Evolutionary conservation across 2,888 invertebrate species (phyloP).

Genomic region (Phymatocera aterrima): DNA sequence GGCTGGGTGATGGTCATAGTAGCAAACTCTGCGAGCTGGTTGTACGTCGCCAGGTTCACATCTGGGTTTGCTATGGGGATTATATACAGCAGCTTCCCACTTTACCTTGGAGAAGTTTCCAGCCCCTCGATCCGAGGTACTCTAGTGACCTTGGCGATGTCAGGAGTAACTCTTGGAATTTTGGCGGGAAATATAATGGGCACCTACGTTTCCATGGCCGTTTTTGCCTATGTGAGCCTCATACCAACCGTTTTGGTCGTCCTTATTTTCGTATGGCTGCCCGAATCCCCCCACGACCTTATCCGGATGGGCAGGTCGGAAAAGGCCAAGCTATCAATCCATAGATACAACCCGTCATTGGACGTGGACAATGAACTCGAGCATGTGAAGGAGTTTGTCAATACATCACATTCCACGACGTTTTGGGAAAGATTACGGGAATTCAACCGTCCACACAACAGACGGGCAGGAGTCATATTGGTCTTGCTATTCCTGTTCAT

Average conservation of each 20-base stretch:
- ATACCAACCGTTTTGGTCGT: constrained; percentile 24
- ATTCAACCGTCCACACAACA: constrained; percentile 50
- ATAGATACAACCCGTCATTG: constrained; percentile 58
- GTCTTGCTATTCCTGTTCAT: constrained; percentile 54
- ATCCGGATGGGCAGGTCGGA: constrained; percentile 40
- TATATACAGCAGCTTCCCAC: constrained; percentile 60
- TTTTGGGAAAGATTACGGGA: constrained; percentile 50
- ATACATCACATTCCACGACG: constrained; percentile 37
- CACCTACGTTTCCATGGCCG: constrained; percentile 6
- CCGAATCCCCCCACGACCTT: constrained; percentile 44
- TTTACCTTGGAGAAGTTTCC: constrained; percentile 65
- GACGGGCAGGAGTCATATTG: constrained; percentile 53
- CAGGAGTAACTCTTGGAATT: constrained; percentile 5
- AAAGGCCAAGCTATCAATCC: constrained; percentile 57
- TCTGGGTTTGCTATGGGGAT: constrained; percentile 61
- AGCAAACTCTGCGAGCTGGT: constrained; percentile 56
- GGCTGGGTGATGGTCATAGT: constrained; percentile 59
- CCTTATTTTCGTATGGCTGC: constrained; percentile 11
- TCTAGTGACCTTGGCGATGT: constrained; percentile 51
- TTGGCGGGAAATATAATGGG: constrained; percentile 31
- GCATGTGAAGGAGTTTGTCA: constrained; percentile 55
- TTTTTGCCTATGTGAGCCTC: constrained; percentile 39
- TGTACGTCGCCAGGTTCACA: constrained; percentile 56
- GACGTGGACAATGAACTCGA: constrained; percentile 56
- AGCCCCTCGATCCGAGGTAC: constrained; percentile 61